Evolutionary conservation across 1,140 invertebrate genomes (phyloP).

Genomic region (Drosophila tani): DNA sequence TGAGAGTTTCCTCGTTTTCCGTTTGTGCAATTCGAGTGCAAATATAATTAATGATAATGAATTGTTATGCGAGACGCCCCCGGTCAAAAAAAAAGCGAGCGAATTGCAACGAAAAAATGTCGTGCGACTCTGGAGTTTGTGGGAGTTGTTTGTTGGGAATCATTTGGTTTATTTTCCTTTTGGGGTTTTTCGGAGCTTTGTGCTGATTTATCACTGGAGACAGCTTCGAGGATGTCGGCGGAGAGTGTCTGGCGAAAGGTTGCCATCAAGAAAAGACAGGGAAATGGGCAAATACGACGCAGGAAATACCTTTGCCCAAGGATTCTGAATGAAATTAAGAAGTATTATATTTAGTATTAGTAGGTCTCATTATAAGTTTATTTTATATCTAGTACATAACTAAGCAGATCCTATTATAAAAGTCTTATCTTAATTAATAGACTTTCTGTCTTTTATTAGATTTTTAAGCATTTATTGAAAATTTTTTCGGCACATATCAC

Average conservation of each 20-base stretch:
- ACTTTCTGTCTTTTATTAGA: too few relatives aligned
- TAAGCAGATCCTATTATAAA: too few relatives aligned
- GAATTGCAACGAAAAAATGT: conserved; percentile 48
- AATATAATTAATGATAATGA: conserved; percentile 83
- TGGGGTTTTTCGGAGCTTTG: conserved; percentile 16
- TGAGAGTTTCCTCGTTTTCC: conserved; percentile 5
- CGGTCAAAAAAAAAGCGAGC: conserved; percentile 10
- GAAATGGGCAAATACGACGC: neutral
- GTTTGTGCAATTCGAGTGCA: conserved; percentile 57
- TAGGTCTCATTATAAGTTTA: too few relatives aligned
- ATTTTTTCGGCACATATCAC: neutral
- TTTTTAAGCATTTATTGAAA: neutral
- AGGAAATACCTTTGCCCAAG: neutral
- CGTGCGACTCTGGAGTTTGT: conserved; percentile 54
- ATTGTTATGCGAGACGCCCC: conserved; percentile 76
- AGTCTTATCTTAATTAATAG: too few relatives aligned
- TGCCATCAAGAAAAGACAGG: conserved; percentile 39
- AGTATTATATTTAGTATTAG: too few relatives aligned
- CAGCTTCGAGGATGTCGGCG: conserved; percentile 28
- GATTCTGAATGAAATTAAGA: neutral
- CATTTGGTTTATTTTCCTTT: conserved; percentile 35
- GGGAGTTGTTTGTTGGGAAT: conserved; percentile 40
- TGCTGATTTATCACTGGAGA: conserved; percentile 70
- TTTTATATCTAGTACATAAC: too few relatives aligned
- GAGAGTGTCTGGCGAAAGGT: conserved; percentile 67